Percentiles rank a stretch among this genome's conserved stretches.
phyloP scores from a whole-genome alignment of 2,888 invertebrate species.

The Phoenoteleia sp. region DNA sequence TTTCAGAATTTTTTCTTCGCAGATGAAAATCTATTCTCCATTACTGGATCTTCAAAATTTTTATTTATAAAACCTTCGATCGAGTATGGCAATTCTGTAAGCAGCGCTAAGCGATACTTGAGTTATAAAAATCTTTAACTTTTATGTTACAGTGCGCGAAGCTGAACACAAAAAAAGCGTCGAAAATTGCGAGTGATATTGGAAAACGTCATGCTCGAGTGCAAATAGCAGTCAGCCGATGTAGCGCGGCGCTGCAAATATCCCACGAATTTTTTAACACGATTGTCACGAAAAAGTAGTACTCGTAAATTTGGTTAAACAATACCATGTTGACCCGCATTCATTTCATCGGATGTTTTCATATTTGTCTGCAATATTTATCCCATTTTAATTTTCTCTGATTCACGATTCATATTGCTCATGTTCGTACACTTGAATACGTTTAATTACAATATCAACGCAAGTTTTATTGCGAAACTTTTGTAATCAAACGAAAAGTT shows the following conservation, averaged over 20 bases:
- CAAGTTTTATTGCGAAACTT: too few relatives aligned
- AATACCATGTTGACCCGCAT: conserved; percentile 26
- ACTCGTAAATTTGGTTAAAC: conserved; percentile 54
- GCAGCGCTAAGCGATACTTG: too few relatives aligned
- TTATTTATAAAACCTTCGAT: too few relatives aligned
- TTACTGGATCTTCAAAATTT: too few relatives aligned
- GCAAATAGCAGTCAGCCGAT: conserved; percentile 27
- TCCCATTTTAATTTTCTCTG: not conserved
- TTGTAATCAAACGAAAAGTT: too few relatives aligned
- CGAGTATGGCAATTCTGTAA: too few relatives aligned
- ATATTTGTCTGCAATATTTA: conserved; percentile 25
- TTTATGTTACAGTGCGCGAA: not conserved
- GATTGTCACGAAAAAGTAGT: conserved; percentile 39
- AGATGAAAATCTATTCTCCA: too few relatives aligned
- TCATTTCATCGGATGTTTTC: not conserved
- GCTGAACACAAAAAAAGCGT: conserved; percentile 3
- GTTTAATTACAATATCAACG: too few relatives aligned
- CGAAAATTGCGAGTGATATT: conserved; percentile 31
- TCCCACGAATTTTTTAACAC: conserved; percentile 46
- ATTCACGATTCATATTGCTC: too few relatives aligned
- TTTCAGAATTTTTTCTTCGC: too few relatives aligned
- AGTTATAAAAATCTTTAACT: conserved; percentile 10
- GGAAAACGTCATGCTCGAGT: conserved; percentile 53
- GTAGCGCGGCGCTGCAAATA: too few relatives aligned
- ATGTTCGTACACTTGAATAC: too few relatives aligned